Evolutionary conservation across 2,888 invertebrate genomes (phyloP), one percentile per base, ranked within the genome.

Genomic region (Lepidocyrtoides sp.): DNA sequence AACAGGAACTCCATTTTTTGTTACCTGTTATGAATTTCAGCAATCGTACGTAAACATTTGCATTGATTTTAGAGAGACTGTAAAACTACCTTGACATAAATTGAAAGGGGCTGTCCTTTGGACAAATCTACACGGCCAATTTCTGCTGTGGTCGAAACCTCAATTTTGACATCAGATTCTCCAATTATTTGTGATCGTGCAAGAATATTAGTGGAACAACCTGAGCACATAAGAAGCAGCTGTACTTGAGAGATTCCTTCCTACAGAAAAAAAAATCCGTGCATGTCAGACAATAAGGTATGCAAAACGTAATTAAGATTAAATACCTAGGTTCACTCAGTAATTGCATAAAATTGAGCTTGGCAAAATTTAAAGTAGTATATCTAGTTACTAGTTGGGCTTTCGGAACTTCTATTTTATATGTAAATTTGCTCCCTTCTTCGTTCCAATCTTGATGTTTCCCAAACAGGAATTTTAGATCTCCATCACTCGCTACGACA

Each of bases 381-480:
- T 12, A 36, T 66, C 29, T 51, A 14, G 44, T 23, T 83, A 89
- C 85, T 23, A 77, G 57, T 85, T 85, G 63, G 17, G 17, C 14
- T 44, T 60, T 14, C 7, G 85, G 20, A 44, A 69, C 57, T 23
- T 75, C 69, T 20, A 91, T 54, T 26, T 32, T 87, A 26, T 83
- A 90, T 17, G 72, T 90, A 0, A 20, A 51, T 36, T 81, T 89
- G 32, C 83, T 87, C n/a, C 51, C 60, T 8, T 29, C 57, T 17
- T 63, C 72, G 29, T 91, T 84, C 92, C 92, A 92, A 41, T 92
- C 92, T 8, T 4, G 32, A 2, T 36, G n/a, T 85, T 54, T 84
- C 0, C 17, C 5, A 2, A 75, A 14, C 23, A 1, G 41, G 12
- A 72, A 72, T 0, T 44, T 36, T 1, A 72, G 8, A n/a, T 20